Evolutionary conservation across 2,888 invertebrate genomes (phyloP), one percentile per base, ranked within the genome.

Genomic region (Alentia gelatinosa): DNA sequence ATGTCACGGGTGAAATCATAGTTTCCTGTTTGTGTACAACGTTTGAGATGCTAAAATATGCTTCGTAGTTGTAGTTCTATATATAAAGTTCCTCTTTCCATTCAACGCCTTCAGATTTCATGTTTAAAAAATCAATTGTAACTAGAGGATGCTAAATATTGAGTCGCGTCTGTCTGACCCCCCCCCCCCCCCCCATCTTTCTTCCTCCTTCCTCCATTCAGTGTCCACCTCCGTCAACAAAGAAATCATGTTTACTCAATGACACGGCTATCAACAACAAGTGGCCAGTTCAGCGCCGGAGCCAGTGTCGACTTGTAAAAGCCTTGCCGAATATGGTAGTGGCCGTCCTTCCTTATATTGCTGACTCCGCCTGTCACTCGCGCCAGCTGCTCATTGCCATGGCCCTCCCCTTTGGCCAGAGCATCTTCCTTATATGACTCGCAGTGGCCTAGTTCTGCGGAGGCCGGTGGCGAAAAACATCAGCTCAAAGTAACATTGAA

Each of bases 241-340:
- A n/a, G n/a, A n/a, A n/a, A n/a, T n/a, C n/a, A n/a, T n/a, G n/a
- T n/a, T n/a, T n/a, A n/a, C n/a, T n/a, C n/a, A n/a, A n/a, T n/a
- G n/a, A n/a, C n/a, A n/a, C n/a, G n/a, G n/a, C n/a, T n/a, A n/a
- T n/a, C n/a, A n/a, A n/a, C n/a, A n/a, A n/a, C n/a, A n/a, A n/a
- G n/a, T n/a, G n/a, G n/a, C n/a, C n/a, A n/a, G n/a, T n/a, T n/a
- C 7, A 68, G 68, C 26, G 68, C 68, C 23, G 68, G 30, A 68
- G 68, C 3, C 26, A n/a, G 5, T 19, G 56, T n/a, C n/a, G 30
- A 68, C 68, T 68, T 68, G 68, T 68, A 68, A 68, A n/a, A 26
- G 68, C 68, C 33, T 68, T 68, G 26, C 68, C 68, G 68, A 68
- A 68, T 68, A 68, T 68, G 68, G 68, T 68, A 30, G 68, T 68